Conservation (phyloP, 2,888 invertebrate genomes). For the Perizoma affinitatum region DNA sequence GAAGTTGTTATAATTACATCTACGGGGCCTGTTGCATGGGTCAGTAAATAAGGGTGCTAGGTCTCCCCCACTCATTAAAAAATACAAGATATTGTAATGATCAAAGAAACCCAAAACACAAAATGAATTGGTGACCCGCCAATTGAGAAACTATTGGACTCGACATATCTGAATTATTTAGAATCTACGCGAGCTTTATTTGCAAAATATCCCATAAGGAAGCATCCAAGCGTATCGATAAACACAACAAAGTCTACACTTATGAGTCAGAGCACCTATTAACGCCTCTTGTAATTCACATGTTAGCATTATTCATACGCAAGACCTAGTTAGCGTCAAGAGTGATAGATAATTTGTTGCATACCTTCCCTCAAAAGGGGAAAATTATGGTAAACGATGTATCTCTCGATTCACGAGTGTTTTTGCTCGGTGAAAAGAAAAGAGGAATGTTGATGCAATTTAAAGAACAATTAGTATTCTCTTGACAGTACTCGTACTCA, state of each 20-base stretch:
- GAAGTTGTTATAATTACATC: slow-evolving; percentile 11
- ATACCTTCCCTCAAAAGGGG: slow-evolving; percentile 37
- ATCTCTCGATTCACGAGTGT: slow-evolving; percentile 27
- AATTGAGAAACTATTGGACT: too few relatives aligned
- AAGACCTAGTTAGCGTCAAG: slow-evolving; percentile 60
- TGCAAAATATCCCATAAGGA: slow-evolving; percentile 11
- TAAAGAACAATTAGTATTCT: slow-evolving; percentile 27
- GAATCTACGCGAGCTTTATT: neutral
- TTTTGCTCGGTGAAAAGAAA: slow-evolving; percentile 30
- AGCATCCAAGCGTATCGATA: slow-evolving; percentile 52
- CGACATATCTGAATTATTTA: too few relatives aligned
- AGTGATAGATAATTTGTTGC: slow-evolving; percentile 49
- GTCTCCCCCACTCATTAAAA: too few relatives aligned
- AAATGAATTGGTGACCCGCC: too few relatives aligned
- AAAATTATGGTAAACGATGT: slow-evolving; percentile 34
- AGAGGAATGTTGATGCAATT: slow-evolving; percentile 31
- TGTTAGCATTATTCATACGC: slow-evolving; percentile 62
- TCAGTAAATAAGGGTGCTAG: neutral
- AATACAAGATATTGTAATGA: too few relatives aligned
- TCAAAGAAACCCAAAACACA: too few relatives aligned
- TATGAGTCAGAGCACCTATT: slow-evolving; percentile 63
- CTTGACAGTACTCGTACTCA: neutral
- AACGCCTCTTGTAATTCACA: slow-evolving; percentile 62
- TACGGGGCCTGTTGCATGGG: neutral
- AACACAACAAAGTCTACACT: slow-evolving; percentile 46